These are phyloP conservation scores for Crossaster papposus DNA, from an alignment of 53 echinoderm and acorn worm genomes.

Conservation along the genomic window DNA sequence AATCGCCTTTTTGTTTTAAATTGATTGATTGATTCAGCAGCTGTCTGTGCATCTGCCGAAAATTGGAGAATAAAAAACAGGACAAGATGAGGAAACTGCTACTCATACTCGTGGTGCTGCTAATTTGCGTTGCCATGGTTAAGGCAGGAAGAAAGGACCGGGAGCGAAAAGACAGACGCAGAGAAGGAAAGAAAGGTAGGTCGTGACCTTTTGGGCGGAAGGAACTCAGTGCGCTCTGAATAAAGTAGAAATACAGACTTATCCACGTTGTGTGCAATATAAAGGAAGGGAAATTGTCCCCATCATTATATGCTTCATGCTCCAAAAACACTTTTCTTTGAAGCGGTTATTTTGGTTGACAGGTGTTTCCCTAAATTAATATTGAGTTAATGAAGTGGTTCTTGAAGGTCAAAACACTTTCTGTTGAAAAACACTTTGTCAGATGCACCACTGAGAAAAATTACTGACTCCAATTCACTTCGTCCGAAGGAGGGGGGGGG, in stretches of 20 bases:
- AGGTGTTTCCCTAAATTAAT: background rate
- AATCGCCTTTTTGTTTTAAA: background rate
- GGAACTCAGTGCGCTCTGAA: background rate
- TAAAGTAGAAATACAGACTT: background rate
- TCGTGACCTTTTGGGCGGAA: slow-evolving; percentile 5
- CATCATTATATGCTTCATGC: background rate
- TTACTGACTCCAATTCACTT: too few relatives aligned
- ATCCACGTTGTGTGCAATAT: background rate
- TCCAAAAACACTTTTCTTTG: background rate
- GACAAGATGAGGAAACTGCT: slow-evolving; percentile 47
- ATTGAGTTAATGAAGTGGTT: too few relatives aligned
- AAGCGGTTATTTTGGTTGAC: background rate
- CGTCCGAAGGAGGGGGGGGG: too few relatives aligned
- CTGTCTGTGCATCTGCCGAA: background rate
- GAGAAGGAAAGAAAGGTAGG: slow-evolving; percentile 51
- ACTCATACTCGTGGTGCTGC: slow-evolving; percentile 19
- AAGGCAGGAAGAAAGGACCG: slow-evolving; percentile 40
- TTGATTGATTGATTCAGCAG: background rate
- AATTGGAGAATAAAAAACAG: slow-evolving; percentile 4
- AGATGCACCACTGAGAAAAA: too few relatives aligned
- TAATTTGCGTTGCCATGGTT: slow-evolving; percentile 60
- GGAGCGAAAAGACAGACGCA: slow-evolving; percentile 35
- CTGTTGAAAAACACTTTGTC: too few relatives aligned
- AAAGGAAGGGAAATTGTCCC: background rate
- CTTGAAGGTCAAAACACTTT: too few relatives aligned